Evolutionary conservation across 2,888 invertebrate species (phyloP), one percentile per base, ranked within the genome.

Genomic region (Labia minor): DNA sequence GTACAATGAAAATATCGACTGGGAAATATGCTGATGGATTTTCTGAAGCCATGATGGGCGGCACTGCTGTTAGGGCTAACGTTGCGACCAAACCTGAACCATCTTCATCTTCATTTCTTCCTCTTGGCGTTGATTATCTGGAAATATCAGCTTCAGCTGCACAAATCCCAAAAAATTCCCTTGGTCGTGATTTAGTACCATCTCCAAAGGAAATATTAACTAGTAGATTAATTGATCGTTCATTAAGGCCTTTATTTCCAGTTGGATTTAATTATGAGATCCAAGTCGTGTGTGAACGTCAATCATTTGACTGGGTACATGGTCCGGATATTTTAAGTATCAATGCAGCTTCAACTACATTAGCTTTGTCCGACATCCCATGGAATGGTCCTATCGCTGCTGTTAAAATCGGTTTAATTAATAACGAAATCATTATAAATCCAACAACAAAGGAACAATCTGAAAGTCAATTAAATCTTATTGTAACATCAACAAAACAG

Each of bases 71-170:
- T 0, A 85, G 96, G 82, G 90, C 92, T 0, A 95, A 95, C 0
- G 88, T 90, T 0, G 95, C 96, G 0, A 88, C 92, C 10, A 90
- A 88, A 75, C 79, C 84, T 0, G 86, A 86, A 73, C 65, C 74
- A 1, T 80, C 85, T 14, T 77, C 80, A 1, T 77, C 79, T 14
- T 83, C 83, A 0, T 90, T 92, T 74, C 79, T 90, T 67, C 93
- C 93, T 0, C 79, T 94, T 0, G 85, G 86, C 0, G 93, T 99
- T 0, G 97, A 99, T 75, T 99, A 95, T 74, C 81, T 94, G 62
- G 92, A 96, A 73, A 98, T 97, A 78, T 90, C 95, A 1, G 93
- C 98, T 0, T 97, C 98, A 0, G 94, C 95, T 6, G 98, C 98
- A 1, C 81, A 97, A 68, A 99, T 99, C 75, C 99, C 99, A 0